phyloP scores from a whole-genome alignment of 2,113 vertebrate species.

The Siphamia tubifer region DNA sequence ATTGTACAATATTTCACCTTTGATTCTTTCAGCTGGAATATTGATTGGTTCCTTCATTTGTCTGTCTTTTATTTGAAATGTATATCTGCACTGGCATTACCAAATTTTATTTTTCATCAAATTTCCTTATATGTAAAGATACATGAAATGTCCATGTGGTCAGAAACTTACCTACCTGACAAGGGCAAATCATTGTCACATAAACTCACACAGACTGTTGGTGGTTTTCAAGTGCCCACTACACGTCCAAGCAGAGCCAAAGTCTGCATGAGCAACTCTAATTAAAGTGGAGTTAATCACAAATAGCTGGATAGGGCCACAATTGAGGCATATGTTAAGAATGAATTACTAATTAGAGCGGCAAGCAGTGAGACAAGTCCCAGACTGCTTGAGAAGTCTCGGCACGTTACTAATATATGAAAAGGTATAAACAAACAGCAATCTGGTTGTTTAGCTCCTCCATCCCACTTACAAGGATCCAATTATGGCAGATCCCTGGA shows the following conservation, averaged over 20 bases:
- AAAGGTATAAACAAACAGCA: conserved; percentile 88
- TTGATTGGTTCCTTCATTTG: conserved; percentile 4
- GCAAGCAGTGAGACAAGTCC: conserved; percentile 78
- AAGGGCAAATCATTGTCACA: conserved; percentile 57
- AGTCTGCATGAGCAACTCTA: conserved; percentile 78
- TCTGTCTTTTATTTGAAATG: conserved; percentile 18
- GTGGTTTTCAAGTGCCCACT: conserved; percentile 65
- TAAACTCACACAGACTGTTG: conserved; percentile 30
- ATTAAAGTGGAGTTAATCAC: conserved; percentile 85
- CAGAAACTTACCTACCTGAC: conserved; percentile 37
- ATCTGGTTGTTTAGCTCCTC: conserved; percentile 86
- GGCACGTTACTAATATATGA: conserved; percentile 85
- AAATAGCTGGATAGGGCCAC: conserved; percentile 82
- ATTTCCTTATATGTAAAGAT: not conserved
- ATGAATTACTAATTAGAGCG: conserved; percentile 84
- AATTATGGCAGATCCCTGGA: conserved; percentile 86
- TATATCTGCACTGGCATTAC: not conserved
- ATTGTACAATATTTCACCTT: conserved; percentile 21
- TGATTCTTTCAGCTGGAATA: not conserved
- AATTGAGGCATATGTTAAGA: conserved; percentile 85
- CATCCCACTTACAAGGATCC: conserved; percentile 86
- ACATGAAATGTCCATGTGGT: conserved; percentile 1
- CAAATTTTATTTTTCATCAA: not conserved
- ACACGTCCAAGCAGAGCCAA: conserved; percentile 59
- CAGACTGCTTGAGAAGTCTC: conserved; percentile 82